phyloP scores from a whole-genome alignment of 2,113 vertebrate species.

The Spea bombifrons region DNA sequence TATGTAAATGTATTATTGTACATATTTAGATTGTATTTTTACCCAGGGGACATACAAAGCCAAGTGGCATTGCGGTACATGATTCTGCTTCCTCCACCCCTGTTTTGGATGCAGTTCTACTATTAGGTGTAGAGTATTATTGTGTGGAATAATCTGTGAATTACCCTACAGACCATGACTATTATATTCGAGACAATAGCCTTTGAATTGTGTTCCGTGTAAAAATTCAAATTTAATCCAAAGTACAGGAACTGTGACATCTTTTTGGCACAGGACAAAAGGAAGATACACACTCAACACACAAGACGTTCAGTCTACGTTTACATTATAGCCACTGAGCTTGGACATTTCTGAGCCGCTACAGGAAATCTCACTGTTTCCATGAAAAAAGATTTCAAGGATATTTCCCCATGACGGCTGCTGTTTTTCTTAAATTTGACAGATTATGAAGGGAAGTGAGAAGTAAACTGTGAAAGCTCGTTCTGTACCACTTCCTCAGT shows the following conservation, averaged over 20 bases:
- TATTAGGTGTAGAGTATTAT: too few species aligned
- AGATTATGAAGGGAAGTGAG: conserved; percentile 29
- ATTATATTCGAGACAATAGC: conserved; percentile 9
- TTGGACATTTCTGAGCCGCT: conserved; percentile 32
- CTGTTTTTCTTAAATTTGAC: conserved; percentile 31
- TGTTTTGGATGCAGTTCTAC: too few species aligned
- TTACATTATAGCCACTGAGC: conserved; percentile 31
- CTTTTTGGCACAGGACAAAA: conserved; percentile 35
- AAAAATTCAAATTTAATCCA: conserved; percentile 15
- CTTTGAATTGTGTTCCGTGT: conserved; percentile 15
- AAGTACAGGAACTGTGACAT: conserved; percentile 34
- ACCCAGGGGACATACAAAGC: too few species aligned
- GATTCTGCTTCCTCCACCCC: too few species aligned
- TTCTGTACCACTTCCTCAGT: too few species aligned
- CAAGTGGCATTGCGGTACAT: too few species aligned
- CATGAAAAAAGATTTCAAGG: conserved; percentile 28
- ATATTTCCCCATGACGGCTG: conserved; percentile 1
- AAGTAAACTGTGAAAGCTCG: conserved; percentile 10
- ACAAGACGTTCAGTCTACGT: conserved; percentile 37
- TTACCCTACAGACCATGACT: neutral
- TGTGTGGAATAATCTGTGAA: too few species aligned
- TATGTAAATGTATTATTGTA: too few species aligned
- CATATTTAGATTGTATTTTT: too few species aligned
- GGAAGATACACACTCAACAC: conserved; percentile 9
- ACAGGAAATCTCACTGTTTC: conserved; percentile 40